A percentile compares a stretch with the other conserved stretches of the same genome.
Conservation (phyloP, 2,797 vertebrate genomes). For the Apogon hyalosoma region DNA sequence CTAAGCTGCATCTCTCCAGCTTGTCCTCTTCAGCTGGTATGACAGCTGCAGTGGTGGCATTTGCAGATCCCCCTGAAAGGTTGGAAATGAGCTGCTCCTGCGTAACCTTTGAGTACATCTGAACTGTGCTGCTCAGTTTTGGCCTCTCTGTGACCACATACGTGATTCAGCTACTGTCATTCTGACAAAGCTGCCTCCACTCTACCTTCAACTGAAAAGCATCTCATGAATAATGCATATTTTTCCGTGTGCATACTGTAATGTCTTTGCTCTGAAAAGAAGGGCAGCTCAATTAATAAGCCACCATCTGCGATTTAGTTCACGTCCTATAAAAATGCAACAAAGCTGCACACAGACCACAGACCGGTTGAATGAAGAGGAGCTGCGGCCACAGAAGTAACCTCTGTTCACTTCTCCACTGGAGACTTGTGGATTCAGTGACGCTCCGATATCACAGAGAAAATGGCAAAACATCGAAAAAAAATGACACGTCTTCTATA, state of each 20-base stretch:
- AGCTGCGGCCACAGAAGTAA: slow-evolving; percentile 8
- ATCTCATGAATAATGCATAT: slow-evolving; percentile 79
- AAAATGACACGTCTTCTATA: slow-evolving; percentile 31
- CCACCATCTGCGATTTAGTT: background rate
- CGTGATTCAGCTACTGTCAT: slow-evolving; percentile 23
- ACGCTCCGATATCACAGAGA: slow-evolving; percentile 22
- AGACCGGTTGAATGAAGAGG: slow-evolving; percentile 33
- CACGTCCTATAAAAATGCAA: slow-evolving; percentile 24
- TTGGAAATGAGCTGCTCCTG: slow-evolving; percentile 42
- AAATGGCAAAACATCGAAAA: slow-evolving; percentile 17
- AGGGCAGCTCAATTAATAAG: slow-evolving; percentile 19
- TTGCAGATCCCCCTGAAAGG: slow-evolving; percentile 30
- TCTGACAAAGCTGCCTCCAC: slow-evolving; percentile 39
- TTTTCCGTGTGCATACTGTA: slow-evolving; percentile 65
- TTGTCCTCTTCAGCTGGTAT: slow-evolving; percentile 10
- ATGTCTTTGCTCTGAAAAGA: background rate
- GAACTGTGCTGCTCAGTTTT: slow-evolving; percentile 41
- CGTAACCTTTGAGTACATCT: slow-evolving; percentile 41
- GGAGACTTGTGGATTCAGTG: slow-evolving; percentile 68
- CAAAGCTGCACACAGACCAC: slow-evolving; percentile 21
- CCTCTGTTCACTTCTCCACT: slow-evolving; percentile 35
- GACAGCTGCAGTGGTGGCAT: slow-evolving; percentile 49
- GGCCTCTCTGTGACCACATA: slow-evolving; percentile 14
- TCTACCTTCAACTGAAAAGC: slow-evolving; percentile 67
- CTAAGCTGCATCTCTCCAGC: background rate